phyloP scores from a whole-genome alignment of 2,113 vertebrate species.

The Sander vitreus region DNA sequence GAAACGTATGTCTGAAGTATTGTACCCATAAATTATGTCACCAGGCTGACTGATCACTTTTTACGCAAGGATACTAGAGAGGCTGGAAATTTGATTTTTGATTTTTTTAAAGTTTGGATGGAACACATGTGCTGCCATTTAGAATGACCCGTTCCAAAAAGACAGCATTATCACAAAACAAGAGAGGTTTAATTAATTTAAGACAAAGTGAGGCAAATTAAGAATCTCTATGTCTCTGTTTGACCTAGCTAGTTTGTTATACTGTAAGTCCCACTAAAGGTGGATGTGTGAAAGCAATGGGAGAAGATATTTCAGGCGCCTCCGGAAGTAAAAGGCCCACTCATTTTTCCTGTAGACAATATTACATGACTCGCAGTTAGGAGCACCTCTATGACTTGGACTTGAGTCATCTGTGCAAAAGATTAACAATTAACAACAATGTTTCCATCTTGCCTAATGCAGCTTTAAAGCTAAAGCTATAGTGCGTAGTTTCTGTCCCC shows the following conservation, averaged over 20 bases:
- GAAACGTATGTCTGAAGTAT: constrained; percentile 8
- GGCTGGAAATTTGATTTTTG: not conserved
- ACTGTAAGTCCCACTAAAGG: not conserved
- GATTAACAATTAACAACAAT: not conserved
- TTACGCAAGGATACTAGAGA: not conserved
- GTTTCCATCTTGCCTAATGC: not conserved
- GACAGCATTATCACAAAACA: not conserved
- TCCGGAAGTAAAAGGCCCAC: not conserved
- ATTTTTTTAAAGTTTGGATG: not conserved
- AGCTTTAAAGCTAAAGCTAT: not conserved
- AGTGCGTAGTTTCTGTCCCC: no score
- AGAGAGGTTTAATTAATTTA: not conserved
- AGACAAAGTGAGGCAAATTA: not conserved
- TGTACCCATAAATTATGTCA: constrained; percentile 11
- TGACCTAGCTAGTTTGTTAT: no score
- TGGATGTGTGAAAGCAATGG: not conserved
- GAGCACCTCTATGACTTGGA: not conserved
- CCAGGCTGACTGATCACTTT: not conserved
- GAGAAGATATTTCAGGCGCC: not conserved
- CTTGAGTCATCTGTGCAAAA: not conserved
- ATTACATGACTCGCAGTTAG: not conserved
- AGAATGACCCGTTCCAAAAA: not conserved
- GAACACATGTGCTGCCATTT: not conserved
- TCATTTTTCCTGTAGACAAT: not conserved
- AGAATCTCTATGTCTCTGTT: no score